These are phyloP conservation scores for Acanthaster planci DNA, from an alignment of 35 echinoderm and acorn worm genomes.

Conservation along the genomic window DNA sequence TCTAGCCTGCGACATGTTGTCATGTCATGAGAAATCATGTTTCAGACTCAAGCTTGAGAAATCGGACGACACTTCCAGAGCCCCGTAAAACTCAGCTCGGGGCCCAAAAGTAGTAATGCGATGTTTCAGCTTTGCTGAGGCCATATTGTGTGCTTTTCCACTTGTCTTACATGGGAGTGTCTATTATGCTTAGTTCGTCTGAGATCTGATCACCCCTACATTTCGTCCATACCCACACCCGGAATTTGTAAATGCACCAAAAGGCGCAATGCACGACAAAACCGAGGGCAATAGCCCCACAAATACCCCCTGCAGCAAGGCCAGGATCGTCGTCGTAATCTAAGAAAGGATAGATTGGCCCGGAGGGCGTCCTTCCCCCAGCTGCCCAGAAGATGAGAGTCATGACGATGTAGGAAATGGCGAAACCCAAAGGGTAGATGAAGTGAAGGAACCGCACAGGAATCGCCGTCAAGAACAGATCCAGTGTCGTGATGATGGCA, in stretches of 20 bases:
- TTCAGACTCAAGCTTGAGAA: too few relatives aligned
- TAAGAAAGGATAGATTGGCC: background rate
- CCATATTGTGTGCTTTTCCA: too few relatives aligned
- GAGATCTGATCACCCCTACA: background rate
- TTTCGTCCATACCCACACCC: background rate
- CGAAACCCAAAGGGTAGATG: constrained; percentile 43
- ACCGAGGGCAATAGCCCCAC: background rate
- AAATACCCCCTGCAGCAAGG: background rate
- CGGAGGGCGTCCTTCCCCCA: background rate
- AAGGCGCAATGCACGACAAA: background rate
- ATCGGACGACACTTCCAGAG: too few relatives aligned
- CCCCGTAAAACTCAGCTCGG: too few relatives aligned
- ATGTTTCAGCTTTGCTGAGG: too few relatives aligned
- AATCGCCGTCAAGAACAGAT: constrained; percentile 42
- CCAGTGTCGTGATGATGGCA: constrained; percentile 20
- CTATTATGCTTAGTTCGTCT: background rate
- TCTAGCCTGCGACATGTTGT: too few relatives aligned
- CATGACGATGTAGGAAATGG: constrained; percentile 32
- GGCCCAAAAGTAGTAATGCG: too few relatives aligned
- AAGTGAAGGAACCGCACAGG: constrained; percentile 40
- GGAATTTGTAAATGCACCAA: background rate
- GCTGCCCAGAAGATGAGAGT: constrained; percentile 46
- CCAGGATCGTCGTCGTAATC: background rate
- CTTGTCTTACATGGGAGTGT: background rate
- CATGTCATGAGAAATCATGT: too few relatives aligned